Base-by-base conservation (phyloP, 2,888 invertebrate genomes). In the Pterostichus madidus region DNA sequence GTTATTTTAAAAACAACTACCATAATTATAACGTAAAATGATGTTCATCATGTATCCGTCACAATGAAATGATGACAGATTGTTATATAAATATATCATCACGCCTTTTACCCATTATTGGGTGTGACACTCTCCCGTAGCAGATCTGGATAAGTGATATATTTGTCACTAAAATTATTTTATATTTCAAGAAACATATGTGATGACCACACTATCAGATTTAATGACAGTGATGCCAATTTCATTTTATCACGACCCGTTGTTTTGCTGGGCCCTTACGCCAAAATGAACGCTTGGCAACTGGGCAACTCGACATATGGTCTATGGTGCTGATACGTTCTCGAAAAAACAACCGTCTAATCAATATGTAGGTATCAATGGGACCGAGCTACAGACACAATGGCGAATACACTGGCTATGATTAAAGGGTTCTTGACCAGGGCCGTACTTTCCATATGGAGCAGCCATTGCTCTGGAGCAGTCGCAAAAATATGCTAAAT, bases 311-410 rank as follows among this genome's bases (percentile, higher is more conserved):
- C 75, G 32, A 52, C 75, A 75, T 52, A 75, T 75, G 75, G 75
- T 53, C 75, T 71, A 75, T 32, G 53, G 53, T 75, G 44, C 17
- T 52, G 53, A 75, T 75, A 73, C 73, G 53, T 75, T n/a, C 31
- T 31, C n/a, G 15, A 44, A 75, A 52, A 75, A 75, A 73, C 44
- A 15, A 49, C 49, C 52, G 53, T 52, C 75, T 75, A 75, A 75
- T 75, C 75, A 75, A 75, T 75, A 75, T 75, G 53, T 52, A 75
- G 53, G 75, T 75, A 75, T 75, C 75, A 75, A 75, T 52, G 75
- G 75, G 32, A 46, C 44, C 68, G 68, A 71, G 39, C 68, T 44
- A 75, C 75, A 75, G 49, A 75, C 75, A 75, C 75, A 75, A 75
- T 75, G 44, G 75, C 75, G 75, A 52, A 75, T 53, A 39, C 75